Base-by-base conservation (phyloP, 2,888 invertebrate genomes). In the Drosophila algonquin region DNA sequence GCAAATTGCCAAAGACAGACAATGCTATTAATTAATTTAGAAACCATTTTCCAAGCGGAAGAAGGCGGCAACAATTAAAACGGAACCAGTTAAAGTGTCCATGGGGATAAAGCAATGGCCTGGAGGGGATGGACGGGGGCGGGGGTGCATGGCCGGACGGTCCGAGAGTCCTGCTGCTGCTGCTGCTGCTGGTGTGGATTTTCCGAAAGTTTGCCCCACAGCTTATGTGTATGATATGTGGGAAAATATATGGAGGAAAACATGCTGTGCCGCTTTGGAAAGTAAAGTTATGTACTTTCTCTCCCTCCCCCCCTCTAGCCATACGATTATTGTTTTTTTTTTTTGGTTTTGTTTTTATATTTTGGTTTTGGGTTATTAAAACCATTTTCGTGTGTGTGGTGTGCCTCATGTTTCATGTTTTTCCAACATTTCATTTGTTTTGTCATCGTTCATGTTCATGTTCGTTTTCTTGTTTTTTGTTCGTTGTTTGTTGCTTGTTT, bases 1-100 rank as follows among this genome's bases (percentile, higher is more conserved):
- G 74, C 76, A 71, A 71, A 82, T 76, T 81, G 85, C 69, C 74
- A 75, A 59, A 62, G 71, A 67, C 81, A 77, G 83, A 73, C 71
- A 72, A 74, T 73, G 81, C 77, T 77, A 86, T 86, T 83, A 86
- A 83, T 83, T 83, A 80, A 79, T 82, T 82, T 74, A 63, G 65
- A 47, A 73, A 68, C 69, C 70, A 57, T 67, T 67, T 67, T 64
- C 64, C 67, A 45, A 40, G 55, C 55, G 55, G 51, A 47, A 65
- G 61, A 46, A 52, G 69, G 63, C 72, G 73, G 63, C 67, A 80
- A 63, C 73, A 70, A 63, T 82, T 80, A 77, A 79, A 77, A 63
- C 55, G 55, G 32, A 57, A 65, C 57, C 67, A 50, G 65, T 57
- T 68, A 64, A 67, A 64, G 51, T 53, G 60, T 60, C 48, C 45